Conservation (phyloP, 2,113 vertebrate genomes). For the Eurystomus gularis region DNA sequence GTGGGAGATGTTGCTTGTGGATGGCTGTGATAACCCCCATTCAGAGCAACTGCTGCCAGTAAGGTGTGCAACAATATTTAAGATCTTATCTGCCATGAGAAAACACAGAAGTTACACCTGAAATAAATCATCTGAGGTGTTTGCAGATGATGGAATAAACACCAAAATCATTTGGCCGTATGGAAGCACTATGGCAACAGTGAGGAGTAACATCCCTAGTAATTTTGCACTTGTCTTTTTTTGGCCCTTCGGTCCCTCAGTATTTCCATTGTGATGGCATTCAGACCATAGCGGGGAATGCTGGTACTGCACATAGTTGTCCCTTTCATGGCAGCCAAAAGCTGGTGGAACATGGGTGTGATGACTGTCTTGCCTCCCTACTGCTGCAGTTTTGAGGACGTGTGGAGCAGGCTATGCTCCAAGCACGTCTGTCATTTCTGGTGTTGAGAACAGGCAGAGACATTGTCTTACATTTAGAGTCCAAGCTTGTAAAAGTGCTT, state of each 20-base stretch:
- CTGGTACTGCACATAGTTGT: background rate
- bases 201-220: background rate
- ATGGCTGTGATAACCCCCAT: background rate
- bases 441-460: background rate
- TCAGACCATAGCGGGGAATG: background rate
- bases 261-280: background rate
- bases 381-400: background rate
- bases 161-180: background rate
- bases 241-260: accelerated
- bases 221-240: background rate
- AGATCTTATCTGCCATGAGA: background rate
- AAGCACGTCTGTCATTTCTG: background rate
- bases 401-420: background rate
- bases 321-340: background rate
- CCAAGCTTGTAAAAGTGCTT: background rate
- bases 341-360: background rate
- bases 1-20: background rate
- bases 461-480: background rate
- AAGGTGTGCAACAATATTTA: background rate
- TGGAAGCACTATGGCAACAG: background rate
- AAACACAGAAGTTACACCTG: background rate
- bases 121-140: background rate
- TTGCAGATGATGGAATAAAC: background rate
- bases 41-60: background rate
- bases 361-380: background rate